Evolutionary conservation across 2,888 invertebrate genomes (phyloP).

Genomic region (Eupithecia exiguata): DNA sequence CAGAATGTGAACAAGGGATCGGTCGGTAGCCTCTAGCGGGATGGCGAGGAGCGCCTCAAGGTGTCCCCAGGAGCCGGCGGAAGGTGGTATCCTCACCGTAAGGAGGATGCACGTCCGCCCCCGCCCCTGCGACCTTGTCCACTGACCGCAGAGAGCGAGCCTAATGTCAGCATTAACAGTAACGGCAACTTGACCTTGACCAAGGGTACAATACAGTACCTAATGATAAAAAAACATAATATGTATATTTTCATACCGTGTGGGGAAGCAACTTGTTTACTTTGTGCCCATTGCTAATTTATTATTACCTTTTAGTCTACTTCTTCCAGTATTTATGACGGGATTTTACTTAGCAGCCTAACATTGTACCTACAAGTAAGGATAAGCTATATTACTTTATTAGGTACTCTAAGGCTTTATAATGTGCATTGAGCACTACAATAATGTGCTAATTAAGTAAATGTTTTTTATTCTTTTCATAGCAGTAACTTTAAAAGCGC

Average conservation of each 20-base stretch:
- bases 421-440: no score
- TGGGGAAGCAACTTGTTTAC: neutral
- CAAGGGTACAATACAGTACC: neutral
- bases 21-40: neutral
- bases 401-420: no score
- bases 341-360: no score
- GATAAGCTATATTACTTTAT: no score
- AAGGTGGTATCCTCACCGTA: conserved; percentile 72
- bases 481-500: neutral
- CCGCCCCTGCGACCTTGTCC: conserved; percentile 44
- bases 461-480: neutral
- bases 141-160: conserved; percentile 27
- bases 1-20: conserved; percentile 1
- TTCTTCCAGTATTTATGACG: no score
- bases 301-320: no score
- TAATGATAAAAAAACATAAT: neutral
- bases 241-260: no score
- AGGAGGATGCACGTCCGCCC: conserved; percentile 78
- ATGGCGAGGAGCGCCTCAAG: conserved; percentile 24
- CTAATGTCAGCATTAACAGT: conserved; percentile 14
- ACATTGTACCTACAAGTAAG: no score
- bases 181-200: conserved; percentile 1
- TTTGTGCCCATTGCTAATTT: neutral
- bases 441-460: neutral
- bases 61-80: conserved; percentile 50